Conservation (phyloP, 2,888 invertebrate species). For the Xylophagus ater region DNA sequence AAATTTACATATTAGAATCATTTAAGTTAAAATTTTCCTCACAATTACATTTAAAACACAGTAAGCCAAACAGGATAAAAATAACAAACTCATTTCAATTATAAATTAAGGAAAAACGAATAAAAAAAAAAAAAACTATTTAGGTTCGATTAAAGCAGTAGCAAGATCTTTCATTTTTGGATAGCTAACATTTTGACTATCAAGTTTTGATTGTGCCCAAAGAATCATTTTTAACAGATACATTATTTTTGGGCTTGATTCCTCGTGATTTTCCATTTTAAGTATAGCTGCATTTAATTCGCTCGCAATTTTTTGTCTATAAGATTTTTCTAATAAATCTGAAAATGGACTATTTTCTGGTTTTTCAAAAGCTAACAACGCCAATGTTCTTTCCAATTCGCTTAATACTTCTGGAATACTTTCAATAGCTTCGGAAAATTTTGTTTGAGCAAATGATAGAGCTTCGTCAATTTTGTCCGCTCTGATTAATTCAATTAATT, state of each 20-base stretch:
- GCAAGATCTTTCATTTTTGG: conserved; percentile 91
- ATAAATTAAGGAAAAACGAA: conserved; percentile 45
- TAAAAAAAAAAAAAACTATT: conserved; percentile 28
- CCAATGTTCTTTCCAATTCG: conserved; percentile 87
- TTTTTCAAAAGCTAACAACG: conserved; percentile 91
- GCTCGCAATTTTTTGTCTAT: conserved; percentile 93
- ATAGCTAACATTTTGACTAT: conserved; percentile 88
- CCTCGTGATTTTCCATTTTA: conserved; percentile 83
- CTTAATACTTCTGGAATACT: conserved; percentile 53
- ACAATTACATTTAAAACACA: neutral
- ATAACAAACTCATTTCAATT: too few species aligned
- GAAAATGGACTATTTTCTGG: conserved; percentile 91
- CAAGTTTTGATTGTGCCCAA: conserved; percentile 93
- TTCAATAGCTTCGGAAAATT: conserved; percentile 76
- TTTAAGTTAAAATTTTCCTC: neutral
- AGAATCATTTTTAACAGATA: conserved; percentile 83
- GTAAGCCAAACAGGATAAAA: too few species aligned
- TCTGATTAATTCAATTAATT: conserved; percentile 41
- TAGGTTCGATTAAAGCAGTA: conserved; percentile 69
- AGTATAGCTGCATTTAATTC: conserved; percentile 96
- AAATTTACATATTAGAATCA: conserved; percentile 5
- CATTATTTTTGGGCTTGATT: conserved; percentile 83
- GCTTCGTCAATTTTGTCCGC: conserved; percentile 74
- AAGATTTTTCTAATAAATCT: conserved; percentile 83
- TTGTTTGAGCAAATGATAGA: conserved; percentile 73